phyloP scores from a whole-genome alignment of 92 coral and sea anemone species.

The Phymanthus crucifer region DNA sequence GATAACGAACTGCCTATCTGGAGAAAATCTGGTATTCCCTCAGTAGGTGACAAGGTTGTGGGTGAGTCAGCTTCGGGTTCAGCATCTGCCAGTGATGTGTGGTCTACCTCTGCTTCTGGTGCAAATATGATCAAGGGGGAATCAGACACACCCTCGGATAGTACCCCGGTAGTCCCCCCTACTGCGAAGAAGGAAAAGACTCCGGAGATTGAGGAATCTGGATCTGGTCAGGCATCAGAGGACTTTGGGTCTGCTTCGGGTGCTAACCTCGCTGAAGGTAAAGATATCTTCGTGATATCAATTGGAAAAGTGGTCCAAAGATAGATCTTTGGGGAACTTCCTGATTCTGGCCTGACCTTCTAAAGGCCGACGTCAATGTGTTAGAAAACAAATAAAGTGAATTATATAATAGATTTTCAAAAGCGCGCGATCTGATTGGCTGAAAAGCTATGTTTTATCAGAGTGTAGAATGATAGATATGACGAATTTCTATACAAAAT shows the following conservation, averaged over 20 bases:
- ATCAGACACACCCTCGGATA: conserved; percentile 42
- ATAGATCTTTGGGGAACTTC: background rate
- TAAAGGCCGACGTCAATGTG: too few species aligned
- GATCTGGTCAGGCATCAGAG: conserved; percentile 64
- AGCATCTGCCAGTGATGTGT: conserved; percentile 41
- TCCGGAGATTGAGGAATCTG: conserved; percentile 41
- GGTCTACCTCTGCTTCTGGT: conserved; percentile 58
- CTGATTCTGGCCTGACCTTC: too few species aligned
- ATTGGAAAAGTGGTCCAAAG: background rate
- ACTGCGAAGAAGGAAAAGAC: conserved; percentile 59
- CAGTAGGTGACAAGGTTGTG: conserved; percentile 42
- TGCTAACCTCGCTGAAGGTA: conserved; percentile 94
- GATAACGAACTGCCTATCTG: conserved; percentile 41
- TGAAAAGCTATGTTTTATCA: too few species aligned
- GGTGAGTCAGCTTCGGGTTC: conserved; percentile 61
- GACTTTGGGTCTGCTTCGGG: conserved; percentile 83
- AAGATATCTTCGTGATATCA: background rate
- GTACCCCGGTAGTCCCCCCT: conserved; percentile 32
- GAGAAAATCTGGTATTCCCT: conserved; percentile 71
- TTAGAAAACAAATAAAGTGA: too few species aligned
- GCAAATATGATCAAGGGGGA: conserved; percentile 65
- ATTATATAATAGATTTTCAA: too few species aligned
- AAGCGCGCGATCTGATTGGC: too few species aligned
- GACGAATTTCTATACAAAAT: too few species aligned
- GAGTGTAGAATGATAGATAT: too few species aligned